phyloP scores from a whole-genome alignment of 2,888 invertebrate species.

The Pristionchus japonicus region DNA sequence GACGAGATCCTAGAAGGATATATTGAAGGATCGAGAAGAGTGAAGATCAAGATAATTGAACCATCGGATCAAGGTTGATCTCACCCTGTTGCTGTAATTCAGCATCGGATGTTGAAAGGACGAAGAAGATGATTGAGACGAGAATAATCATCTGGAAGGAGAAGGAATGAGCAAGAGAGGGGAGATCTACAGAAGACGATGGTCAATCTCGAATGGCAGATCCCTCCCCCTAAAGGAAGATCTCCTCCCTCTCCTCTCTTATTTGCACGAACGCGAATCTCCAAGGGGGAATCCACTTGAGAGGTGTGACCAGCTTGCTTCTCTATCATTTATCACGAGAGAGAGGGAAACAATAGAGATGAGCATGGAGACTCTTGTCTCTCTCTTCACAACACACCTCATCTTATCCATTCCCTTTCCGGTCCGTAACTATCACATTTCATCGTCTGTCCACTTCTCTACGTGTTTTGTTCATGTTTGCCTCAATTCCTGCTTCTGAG shows the following conservation, averaged over 20 bases:
- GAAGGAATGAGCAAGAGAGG: background rate
- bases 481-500: background rate
- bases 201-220: too few species aligned
- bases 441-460: background rate
- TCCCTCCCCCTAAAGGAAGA: background rate
- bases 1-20: slow-evolving; percentile 3
- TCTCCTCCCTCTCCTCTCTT: background rate
- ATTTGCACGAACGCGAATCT: background rate
- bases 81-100: background rate
- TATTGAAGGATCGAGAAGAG: too few species aligned
- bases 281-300: background rate
- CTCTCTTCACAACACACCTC: background rate
- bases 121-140: background rate
- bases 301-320: background rate
- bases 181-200: too few species aligned
- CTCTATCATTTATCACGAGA: background rate
- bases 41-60: background rate
- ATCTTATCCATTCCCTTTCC: background rate
- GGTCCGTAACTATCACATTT: background rate
- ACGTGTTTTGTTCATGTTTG: background rate
- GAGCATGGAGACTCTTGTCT: too few species aligned
- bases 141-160: background rate
- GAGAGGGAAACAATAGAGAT: background rate
- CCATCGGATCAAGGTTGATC: background rate
- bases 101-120: background rate